These are phyloP conservation scores for Calyptomena viridis DNA, from an alignment of 2,113 vertebrate genomes.

Conservation along the genomic window DNA sequence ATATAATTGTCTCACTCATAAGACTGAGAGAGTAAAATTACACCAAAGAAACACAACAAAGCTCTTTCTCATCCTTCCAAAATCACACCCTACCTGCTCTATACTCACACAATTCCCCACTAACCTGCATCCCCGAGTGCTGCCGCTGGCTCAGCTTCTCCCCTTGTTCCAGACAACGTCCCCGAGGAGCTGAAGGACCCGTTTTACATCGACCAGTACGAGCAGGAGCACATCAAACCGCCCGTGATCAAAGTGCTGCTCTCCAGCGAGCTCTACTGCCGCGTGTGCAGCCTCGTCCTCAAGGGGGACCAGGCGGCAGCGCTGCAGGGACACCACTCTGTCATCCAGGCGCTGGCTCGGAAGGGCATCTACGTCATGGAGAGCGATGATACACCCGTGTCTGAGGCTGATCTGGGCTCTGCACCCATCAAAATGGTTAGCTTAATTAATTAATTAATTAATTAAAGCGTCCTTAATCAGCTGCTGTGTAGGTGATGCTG, in stretches of 20 bases:
- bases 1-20: too few relatives aligned
- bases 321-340: slow-evolving; percentile 86
- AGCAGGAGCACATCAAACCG: slow-evolving; percentile 96
- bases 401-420: slow-evolving; percentile 83
- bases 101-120: too few relatives aligned
- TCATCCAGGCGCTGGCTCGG: slow-evolving; percentile 88
- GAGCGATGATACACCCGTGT: slow-evolving; percentile 83
- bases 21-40: too few relatives aligned
- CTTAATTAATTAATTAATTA: too few relatives aligned
- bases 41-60: too few relatives aligned
- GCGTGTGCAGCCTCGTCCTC: slow-evolving; percentile 88
- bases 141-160: too few relatives aligned
- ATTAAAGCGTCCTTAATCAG: slow-evolving; percentile 35
- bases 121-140: too few relatives aligned
- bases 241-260: slow-evolving; percentile 86
- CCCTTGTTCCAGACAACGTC: slow-evolving; percentile 80
- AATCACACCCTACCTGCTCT: too few relatives aligned
- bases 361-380: slow-evolving; percentile 94
- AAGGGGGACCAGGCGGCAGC: slow-evolving; percentile 85
- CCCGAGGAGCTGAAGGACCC: slow-evolving; percentile 90
- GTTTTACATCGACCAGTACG: slow-evolving; percentile 94
- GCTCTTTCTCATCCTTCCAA: too few relatives aligned
- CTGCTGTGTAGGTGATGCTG: slow-evolving; percentile 13
- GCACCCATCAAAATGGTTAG: slow-evolving; percentile 95
- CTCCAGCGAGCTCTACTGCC: slow-evolving; percentile 90